Conservation (phyloP, 1,140 invertebrate species). For the Tribolium madens region DNA sequence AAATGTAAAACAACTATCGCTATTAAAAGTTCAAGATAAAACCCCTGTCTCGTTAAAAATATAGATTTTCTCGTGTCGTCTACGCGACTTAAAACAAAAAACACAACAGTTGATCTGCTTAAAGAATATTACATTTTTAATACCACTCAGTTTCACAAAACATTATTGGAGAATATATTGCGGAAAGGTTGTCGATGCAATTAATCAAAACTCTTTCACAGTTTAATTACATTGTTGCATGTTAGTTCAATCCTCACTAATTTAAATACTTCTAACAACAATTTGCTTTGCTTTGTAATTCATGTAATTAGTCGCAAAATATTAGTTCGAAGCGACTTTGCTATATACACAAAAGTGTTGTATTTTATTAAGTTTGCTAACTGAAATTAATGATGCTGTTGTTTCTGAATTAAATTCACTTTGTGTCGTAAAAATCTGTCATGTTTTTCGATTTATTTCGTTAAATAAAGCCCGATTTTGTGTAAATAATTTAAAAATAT, state of each 20-base stretch:
- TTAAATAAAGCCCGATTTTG: background rate
- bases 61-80: background rate
- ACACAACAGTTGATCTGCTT: background rate
- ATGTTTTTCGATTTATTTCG: background rate
- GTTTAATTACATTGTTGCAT: background rate
- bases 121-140: background rate
- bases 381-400: no score
- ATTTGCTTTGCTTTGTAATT: background rate
- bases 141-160: background rate
- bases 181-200: background rate
- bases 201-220: background rate
- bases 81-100: background rate
- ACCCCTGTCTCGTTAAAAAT: background rate
- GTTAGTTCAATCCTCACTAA: background rate
- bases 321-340: background rate
- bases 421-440: no score
- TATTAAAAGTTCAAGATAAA: background rate
- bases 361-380: no score
- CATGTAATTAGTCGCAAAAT: background rate
- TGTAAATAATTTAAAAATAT: background rate
- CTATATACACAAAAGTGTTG: no score
- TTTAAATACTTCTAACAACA: background rate
- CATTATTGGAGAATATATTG: background rate
- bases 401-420: no score
- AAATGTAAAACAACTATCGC: background rate